Evolutionary conservation across 2,113 vertebrate species (phyloP), one percentile per base, ranked within the genome.

Genomic region (Platichthys flesus): DNA sequence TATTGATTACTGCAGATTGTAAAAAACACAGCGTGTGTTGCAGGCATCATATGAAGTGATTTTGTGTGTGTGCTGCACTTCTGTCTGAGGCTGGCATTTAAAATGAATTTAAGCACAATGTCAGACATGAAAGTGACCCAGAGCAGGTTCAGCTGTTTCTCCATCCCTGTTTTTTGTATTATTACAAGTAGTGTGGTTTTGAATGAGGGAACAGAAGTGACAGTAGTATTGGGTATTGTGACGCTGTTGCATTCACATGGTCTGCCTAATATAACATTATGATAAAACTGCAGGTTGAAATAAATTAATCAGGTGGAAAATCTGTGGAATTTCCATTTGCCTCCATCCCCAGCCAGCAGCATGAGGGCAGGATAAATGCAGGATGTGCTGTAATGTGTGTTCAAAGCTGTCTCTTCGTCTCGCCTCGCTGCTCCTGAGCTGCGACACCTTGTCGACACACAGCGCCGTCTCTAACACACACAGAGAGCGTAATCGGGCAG

Each of bases 401-500:
- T 20, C 2, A 35, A 51, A 65, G 52, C 55, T 15, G 9, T 56
- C 14, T 31, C 8, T 1, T 23, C 5, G 23, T 57, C 51, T 47
- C 58, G 20, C n/a, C 51, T 63, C 23, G 26, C 42, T 59, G 63
- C 23, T 74, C 54, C 40, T 21, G 58, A 63, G 37, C 54, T 58
- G 40, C n/a, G 71, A 74, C 56, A 20, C 28, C 9, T 20, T 14
- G 26, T 52, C 2, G 2, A 21, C 24, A 15, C 62, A 23, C 55
- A 15, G 31, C 31, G 31, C 5, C 6, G 31, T 31, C 24, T 31
- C 55, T 10, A 58, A 51, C 54, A 31, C 37, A 12, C 3, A 4
- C 20, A 40, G 54, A 2, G 3, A 45, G 67, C 49, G 66, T 66
- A 66, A 40, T 75, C 52, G 69, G 26, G 59, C 59, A 58, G 18